Percentiles rank a stretch among this genome's conserved stretches.
Evolutionary conservation across 1,140 invertebrate genomes (phyloP).

Genomic region (Vanessa atalanta): DNA sequence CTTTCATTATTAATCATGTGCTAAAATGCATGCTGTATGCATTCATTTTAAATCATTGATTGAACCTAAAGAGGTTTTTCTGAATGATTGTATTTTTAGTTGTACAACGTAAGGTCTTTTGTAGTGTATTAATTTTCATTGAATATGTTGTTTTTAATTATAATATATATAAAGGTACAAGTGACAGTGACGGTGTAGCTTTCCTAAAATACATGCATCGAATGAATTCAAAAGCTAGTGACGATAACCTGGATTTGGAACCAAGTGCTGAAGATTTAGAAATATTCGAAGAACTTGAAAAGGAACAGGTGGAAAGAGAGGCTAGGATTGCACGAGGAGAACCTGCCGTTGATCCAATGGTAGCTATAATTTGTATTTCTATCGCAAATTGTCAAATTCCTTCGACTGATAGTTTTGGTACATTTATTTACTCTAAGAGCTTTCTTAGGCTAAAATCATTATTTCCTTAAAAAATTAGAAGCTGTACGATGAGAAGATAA

Average conservation of each 20-base stretch:
- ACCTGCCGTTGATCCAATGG: slow-evolving; percentile 69
- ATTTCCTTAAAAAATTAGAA: slow-evolving; percentile 46
- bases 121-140: neutral
- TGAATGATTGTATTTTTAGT: neutral
- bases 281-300: slow-evolving; percentile 66
- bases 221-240: slow-evolving; percentile 40
- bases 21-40: too few relatives aligned
- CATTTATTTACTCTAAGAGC: neutral
- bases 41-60: too few relatives aligned
- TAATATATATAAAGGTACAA: slow-evolving; percentile 4
- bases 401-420: too few relatives aligned
- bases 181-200: slow-evolving; percentile 50
- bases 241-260: slow-evolving; percentile 51
- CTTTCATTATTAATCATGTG: neutral
- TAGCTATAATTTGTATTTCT: slow-evolving; percentile 28
- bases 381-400: too few relatives aligned
- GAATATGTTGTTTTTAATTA: neutral
- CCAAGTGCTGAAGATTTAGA: slow-evolving; percentile 69
- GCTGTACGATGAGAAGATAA: slow-evolving; percentile 62
- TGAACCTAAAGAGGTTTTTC: too few relatives aligned
- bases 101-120: neutral
- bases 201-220: slow-evolving; percentile 56
- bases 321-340: slow-evolving; percentile 66
- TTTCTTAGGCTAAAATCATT: too few relatives aligned
- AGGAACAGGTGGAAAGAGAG: slow-evolving; percentile 58